Base-by-base conservation (phyloP, 2,113 vertebrate genomes). In the Poecilia latipinna region DNA sequence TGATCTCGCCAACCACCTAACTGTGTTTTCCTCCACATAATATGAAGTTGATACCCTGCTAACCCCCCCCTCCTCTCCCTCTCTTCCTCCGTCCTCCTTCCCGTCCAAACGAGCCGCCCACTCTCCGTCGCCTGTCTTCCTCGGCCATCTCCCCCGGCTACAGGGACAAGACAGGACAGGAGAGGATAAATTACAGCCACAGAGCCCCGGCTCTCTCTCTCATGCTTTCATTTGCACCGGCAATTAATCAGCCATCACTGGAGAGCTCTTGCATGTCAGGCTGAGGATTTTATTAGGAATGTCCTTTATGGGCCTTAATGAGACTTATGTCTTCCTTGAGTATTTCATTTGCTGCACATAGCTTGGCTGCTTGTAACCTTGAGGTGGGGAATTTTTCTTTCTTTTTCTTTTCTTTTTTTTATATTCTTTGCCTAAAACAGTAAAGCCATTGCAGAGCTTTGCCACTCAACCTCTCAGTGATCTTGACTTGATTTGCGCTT, bases 201-300 rank as follows among this genome's bases (percentile, higher is more conserved):
- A 48, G 76, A 88, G 91, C 80, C 79, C 54, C 51, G 44, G 81
- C 91, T 91, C 85, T 86, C 90, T 91, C 90, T 91, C 87, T 80
- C 89, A 89, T 91, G 93, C 90, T 91, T 94, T 93, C 92, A 93
- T 94, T 93, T 91, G 90, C 90, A 90, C 88, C 82, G 83, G 92
- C 93, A 94, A 94, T 95, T 94, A 94, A 94, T 94, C 93, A 93
- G 93, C 90, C 92, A 93, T 94, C 94, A 94, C 91, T 86, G 82
- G 88, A 93, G 93, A 94, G 91, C 84, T 89, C 86, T 87, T 88
- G 84, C 91, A 93, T 91, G 94, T 94, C 94, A 93, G 90, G 86
- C 85, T 72, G 91, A 91, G 92, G 90, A 92, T 94, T 94, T 94
- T 94, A 94, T 94, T 92, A 93, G 92, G 90, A 91, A 86, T 93